Conservation (phyloP, 2,797 vertebrate genomes). For the Chelmon rostratus region DNA sequence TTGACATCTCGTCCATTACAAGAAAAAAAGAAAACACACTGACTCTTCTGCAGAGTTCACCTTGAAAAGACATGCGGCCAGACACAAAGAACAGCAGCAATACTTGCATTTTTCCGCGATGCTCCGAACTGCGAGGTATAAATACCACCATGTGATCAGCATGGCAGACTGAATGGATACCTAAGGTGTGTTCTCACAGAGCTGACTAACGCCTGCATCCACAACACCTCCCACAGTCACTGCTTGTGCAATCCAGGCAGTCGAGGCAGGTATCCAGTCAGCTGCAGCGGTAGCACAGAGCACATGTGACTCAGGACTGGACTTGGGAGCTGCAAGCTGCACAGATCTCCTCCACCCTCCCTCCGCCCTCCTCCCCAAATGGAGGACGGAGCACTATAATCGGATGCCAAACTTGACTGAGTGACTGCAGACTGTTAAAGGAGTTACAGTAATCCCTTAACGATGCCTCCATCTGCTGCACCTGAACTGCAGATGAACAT, state of each 20-base stretch:
- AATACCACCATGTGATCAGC: conserved; percentile 85
- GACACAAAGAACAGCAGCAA: conserved; percentile 54
- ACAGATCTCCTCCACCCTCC: conserved; percentile 35
- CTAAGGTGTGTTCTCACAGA: conserved; percentile 52
- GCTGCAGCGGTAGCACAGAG: conserved; percentile 63
- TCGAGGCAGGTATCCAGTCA: conserved; percentile 50
- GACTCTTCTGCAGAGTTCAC: conserved; percentile 59
- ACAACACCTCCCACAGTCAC: conserved; percentile 51
- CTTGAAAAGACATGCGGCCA: conserved; percentile 66
- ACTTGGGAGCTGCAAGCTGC: conserved; percentile 25
- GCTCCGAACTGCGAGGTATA: conserved; percentile 83
- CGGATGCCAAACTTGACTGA: conserved; percentile 70
- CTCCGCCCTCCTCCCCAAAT: conserved; percentile 52
- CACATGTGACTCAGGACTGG: conserved; percentile 72
- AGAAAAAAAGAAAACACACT: conserved; percentile 2
- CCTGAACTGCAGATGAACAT: conserved; percentile 46
- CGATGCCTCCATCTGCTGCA: conserved; percentile 75
- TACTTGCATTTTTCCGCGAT: conserved; percentile 84
- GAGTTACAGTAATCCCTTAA: conserved; percentile 84
- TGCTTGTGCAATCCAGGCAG: conserved; percentile 28
- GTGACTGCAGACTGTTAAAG: conserved; percentile 71
- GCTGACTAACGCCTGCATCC: conserved; percentile 56
- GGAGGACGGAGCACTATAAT: conserved; percentile 62
- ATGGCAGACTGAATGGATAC: conserved; percentile 71
- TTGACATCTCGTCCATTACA: conserved; percentile 12